Evolutionary conservation across 2,113 vertebrate genomes (phyloP).

Genomic region (Salminus brasiliensis): DNA sequence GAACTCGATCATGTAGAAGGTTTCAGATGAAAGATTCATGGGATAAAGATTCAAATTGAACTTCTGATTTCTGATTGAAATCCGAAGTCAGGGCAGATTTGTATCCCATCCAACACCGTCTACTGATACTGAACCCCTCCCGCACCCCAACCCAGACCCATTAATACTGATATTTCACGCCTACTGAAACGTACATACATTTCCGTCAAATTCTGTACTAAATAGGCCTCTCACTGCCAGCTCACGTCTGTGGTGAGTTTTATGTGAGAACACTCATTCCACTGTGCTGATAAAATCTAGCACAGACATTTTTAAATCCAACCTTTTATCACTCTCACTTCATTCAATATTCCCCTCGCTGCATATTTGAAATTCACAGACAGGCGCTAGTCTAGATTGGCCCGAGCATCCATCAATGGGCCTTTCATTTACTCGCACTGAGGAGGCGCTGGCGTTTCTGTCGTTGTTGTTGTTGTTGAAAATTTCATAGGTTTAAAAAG

Average conservation of each 20-base stretch:
- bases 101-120: no score
- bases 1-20: no score
- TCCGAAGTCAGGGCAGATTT: no score
- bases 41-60: no score
- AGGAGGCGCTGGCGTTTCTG: neutral
- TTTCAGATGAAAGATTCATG: no score
- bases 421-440: neutral
- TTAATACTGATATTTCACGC: no score
- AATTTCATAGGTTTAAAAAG: no score
- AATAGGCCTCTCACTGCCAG: neutral
- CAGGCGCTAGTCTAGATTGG: slow-evolving; percentile 18
- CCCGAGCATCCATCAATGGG: neutral
- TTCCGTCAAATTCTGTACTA: no score
- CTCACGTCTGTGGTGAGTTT: neutral
- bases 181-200: no score
- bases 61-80: no score
- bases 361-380: slow-evolving; percentile 31
- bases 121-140: no score
- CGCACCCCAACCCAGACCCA: no score
- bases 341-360: slow-evolving; percentile 17
- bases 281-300: slow-evolving; percentile 14
- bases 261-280: neutral
- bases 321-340: slow-evolving; percentile 2
- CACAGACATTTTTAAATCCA: slow-evolving; percentile 12
- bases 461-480: neutral